Evolutionary conservation across 2,797 vertebrate species (phyloP), one percentile per base, ranked within the genome.

Genomic region (Acrocephalus scirpaceus): DNA sequence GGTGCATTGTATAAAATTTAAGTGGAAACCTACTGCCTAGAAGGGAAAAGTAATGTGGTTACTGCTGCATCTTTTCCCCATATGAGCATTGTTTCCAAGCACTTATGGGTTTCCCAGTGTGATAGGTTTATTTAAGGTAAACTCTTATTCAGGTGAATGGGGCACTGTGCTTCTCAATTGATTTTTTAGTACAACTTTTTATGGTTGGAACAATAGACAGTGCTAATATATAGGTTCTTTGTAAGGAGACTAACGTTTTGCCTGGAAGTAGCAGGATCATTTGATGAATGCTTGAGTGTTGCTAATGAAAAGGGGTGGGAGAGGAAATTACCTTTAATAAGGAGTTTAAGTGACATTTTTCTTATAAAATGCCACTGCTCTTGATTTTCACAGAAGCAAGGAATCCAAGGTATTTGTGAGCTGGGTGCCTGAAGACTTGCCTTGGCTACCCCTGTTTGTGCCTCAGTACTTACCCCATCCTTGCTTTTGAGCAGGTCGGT

Each of bases 271-370:
- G 53, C 56, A 51, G 71, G 60, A 87, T 96, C 67, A 12, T 89
- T 90, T 92, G 90, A 76, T 74, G 95, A 95, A 89, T 47, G 42
- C 79, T 95, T 70, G 73, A 95, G 60, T 57, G 66, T 94, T 86
- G 86, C 91, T 95, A 93, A 95, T 94, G 96, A 93, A 87, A 92
- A 92, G 67, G 64, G 83, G 80, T 95, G 80, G 93, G 90, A 94
- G 90, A 93, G 50, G 86, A 91, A 96, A 96, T 96, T 96, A 77
- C 67, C 65, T 93, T 95, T 96, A 96, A 96, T 96, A 85, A 94
- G 77, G 76, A 65, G 93, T 92, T 95, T 93, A 96, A 95, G 75
- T 94, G 96, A 93, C 86, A 72, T 90, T 96, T 95, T 95, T 87
- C 50, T 64, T 54, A 32, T 1, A 77, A 60, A 90, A 82, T 74